These are phyloP conservation scores for Blastomussa wellsi DNA, from an alignment of 92 coral and sea anemone genomes.

Conservation along the genomic window DNA sequence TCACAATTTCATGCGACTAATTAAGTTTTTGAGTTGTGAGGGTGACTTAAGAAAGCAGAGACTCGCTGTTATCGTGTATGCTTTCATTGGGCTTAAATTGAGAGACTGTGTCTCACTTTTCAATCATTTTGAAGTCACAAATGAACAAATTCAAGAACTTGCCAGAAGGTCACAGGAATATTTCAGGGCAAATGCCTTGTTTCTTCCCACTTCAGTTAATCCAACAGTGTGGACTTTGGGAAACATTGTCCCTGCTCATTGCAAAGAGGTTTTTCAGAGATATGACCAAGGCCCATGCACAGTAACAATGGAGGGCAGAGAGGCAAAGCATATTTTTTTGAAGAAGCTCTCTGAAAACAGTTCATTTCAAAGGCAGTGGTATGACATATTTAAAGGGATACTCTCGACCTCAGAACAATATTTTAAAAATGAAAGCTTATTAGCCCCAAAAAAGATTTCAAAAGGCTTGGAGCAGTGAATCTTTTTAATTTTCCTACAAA, in stretches of 20 bases:
- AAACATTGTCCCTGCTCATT: slow-evolving; percentile 45
- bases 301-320: slow-evolving; percentile 59
- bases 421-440: too few relatives aligned
- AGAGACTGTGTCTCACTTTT: slow-evolving; percentile 44
- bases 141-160: slow-evolving; percentile 32
- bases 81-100: slow-evolving; percentile 52
- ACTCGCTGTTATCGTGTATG: slow-evolving; percentile 44
- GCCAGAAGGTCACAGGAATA: slow-evolving; percentile 30
- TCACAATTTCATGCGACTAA: slow-evolving; percentile 59
- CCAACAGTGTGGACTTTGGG: slow-evolving; percentile 58
- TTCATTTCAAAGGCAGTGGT: slow-evolving; percentile 42
- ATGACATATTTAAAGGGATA: slow-evolving; percentile 36
- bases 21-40: slow-evolving; percentile 49
- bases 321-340: slow-evolving; percentile 44
- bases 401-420: too few relatives aligned
- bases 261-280: slow-evolving; percentile 36
- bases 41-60: slow-evolving; percentile 51
- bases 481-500: too few relatives aligned
- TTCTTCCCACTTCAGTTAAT: slow-evolving; percentile 44
- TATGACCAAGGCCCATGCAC: slow-evolving; percentile 45
- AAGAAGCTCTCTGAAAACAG: slow-evolving; percentile 44
- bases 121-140: slow-evolving; percentile 44
- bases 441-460: too few relatives aligned
- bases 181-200: slow-evolving; percentile 55
- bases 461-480: too few relatives aligned